These are phyloP conservation scores for Charina bottae DNA, from an alignment of 2,113 vertebrate genomes.

Conservation along the genomic window DNA sequence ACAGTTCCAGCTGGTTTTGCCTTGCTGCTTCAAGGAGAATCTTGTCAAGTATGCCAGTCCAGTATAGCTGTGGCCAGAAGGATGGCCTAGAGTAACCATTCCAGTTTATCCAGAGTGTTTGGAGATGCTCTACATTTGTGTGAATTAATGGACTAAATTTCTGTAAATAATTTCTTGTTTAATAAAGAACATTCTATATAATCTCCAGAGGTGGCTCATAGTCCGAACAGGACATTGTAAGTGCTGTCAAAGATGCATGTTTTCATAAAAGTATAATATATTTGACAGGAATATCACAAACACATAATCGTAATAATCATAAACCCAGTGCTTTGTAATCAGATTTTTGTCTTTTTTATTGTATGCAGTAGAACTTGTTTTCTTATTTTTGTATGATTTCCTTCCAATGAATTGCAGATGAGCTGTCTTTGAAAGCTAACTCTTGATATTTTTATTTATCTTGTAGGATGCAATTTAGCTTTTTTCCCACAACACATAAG, in stretches of 20 bases:
- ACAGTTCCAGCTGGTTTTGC: no score
- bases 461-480: slow-evolving; percentile 30
- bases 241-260: not conserved
- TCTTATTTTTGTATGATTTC: slow-evolving; percentile 12
- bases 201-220: no score
- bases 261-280: slow-evolving; percentile 14
- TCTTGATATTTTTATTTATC: slow-evolving; percentile 10
- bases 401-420: slow-evolving; percentile 19
- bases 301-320: slow-evolving; percentile 6
- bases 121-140: no score
- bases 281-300: slow-evolving; percentile 10
- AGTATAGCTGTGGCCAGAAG: no score
- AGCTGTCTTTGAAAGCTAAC: slow-evolving; percentile 13
- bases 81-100: no score
- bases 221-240: no score
- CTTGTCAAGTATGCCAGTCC: no score
- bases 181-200: no score
- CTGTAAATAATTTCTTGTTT: no score
- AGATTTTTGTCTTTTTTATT: slow-evolving; percentile 15
- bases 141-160: no score
- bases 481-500: not conserved
- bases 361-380: slow-evolving; percentile 24
- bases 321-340: not conserved
- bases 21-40: no score
- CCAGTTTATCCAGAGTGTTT: no score